Evolutionary conservation across 2,888 invertebrate species (phyloP).

Genomic region (Antitype chi): DNA sequence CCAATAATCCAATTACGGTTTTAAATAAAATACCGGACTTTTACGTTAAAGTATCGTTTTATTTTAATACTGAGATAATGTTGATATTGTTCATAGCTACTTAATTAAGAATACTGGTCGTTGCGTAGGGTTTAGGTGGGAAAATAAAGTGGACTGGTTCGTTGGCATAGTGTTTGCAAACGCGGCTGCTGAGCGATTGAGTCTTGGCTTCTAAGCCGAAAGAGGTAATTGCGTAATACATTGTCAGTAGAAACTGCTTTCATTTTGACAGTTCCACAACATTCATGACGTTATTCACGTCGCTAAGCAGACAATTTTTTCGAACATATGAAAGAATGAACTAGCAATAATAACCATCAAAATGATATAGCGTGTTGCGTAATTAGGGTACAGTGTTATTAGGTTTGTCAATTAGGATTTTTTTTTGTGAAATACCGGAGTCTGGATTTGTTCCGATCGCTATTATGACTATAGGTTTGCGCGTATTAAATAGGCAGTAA

Average conservation of each 20-base stretch:
- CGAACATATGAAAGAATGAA: too few species aligned
- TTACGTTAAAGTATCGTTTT: constrained; percentile 22
- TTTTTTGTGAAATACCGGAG: neutral
- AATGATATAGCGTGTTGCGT: too few species aligned
- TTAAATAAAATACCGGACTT: constrained; percentile 48
- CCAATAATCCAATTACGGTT: constrained; percentile 50
- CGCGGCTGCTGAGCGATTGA: neutral
- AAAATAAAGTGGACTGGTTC: neutral
- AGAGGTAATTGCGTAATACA: too few species aligned
- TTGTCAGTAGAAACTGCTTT: too few species aligned
- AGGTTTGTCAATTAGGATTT: neutral
- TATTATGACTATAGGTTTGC: neutral
- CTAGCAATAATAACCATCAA: too few species aligned
- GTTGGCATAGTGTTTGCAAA: neutral
- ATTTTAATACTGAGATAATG: constrained; percentile 37
- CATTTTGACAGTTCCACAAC: too few species aligned
- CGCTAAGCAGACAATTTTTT: too few species aligned
- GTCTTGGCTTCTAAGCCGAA: neutral
- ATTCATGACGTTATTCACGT: too few species aligned
- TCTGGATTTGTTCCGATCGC: neutral
- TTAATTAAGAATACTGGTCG: constrained; percentile 44
- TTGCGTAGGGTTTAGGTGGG: neutral
- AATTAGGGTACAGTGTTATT: neutral
- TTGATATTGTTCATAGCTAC: constrained; percentile 14
- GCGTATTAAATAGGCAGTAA: neutral